Evolutionary conservation across 2,113 vertebrate genomes (phyloP), one percentile per base, ranked within the genome.

Genomic region (Mustela nigripes): DNA sequence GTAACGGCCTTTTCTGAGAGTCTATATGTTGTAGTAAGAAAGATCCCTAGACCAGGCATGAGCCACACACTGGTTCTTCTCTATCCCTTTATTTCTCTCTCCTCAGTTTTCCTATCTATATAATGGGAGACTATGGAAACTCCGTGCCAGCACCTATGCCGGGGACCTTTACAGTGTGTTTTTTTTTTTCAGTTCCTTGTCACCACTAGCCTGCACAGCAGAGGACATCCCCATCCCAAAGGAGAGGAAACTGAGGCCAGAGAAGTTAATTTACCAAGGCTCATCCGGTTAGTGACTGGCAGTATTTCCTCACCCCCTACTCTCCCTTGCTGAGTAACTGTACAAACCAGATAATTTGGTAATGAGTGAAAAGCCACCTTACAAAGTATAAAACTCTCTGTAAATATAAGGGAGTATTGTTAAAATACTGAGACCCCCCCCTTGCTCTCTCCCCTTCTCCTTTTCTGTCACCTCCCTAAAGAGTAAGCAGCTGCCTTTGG

Each of bases 401-500:
- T 19, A 94, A 96, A 95, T 73, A 50, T 36, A 93, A 79, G 50
- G 53, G 48, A 69, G 22, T 74, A 36, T 95, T 71, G 81, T 88
- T 89, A 83, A 96, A 95, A 91, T 60, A 6, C 36, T 10, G 24
- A 45, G 7, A 5, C 45, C 73, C 67, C 48, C 36, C 84, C 7
- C 31, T 88, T 58, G 53, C 11, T 87, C 19, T 5, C 48, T 80
- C 33, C 76, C 50, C 60, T 69, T 94, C 90, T 97, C 89, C 71
- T 83, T 89, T 88, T 67, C 94, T 62, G 31, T 94, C 83, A 84
- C 42, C 71, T 92, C 82, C 87, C 71, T 60, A 58, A 95, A 79
- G n/a, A 91, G 81, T 56, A 79, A 95, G 91, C 94, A 96, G 95
- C 94, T 90, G 89, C 74, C 86, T 95, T 92, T 95, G 93, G 96